Evolutionary conservation across 2,888 invertebrate genomes (phyloP).

Genomic region (Campoplex capitator): DNA sequence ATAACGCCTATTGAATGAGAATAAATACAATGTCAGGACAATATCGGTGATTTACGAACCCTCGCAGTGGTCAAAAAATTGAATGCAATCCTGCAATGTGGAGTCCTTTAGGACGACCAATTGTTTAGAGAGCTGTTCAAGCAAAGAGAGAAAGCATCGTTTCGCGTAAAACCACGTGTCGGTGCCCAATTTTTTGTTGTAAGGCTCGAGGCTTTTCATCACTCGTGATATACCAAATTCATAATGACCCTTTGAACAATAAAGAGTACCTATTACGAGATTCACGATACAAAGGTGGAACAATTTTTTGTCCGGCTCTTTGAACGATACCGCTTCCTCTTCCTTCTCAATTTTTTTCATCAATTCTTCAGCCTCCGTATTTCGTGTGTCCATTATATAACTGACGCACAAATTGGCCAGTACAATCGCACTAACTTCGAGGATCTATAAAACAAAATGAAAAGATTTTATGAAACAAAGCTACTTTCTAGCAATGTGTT

Average conservation of each 20-base stretch:
- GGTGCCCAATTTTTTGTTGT: conserved; percentile 96
- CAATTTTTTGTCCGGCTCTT: conserved; percentile 96
- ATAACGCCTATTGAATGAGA: neutral
- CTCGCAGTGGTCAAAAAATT: conserved; percentile 96
- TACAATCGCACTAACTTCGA: conserved; percentile 98
- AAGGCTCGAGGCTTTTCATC: conserved; percentile 98
- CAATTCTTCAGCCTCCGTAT: conserved; percentile 99
- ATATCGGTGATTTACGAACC: conserved; percentile 81
- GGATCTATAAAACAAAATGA: conserved; percentile 87
- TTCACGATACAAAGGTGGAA: conserved; percentile 99
- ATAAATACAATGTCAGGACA: neutral
- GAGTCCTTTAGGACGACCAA: conserved; percentile 94
- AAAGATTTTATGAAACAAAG: neutral
- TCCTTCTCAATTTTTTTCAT: conserved; percentile 99
- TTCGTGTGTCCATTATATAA: conserved; percentile 99
- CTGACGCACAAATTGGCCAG: conserved; percentile 99
- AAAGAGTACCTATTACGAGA: conserved; percentile 98
- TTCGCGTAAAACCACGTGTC: conserved; percentile 99
- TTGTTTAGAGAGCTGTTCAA: conserved; percentile 96
- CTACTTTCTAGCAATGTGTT: neutral
- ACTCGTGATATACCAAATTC: conserved; percentile 99
- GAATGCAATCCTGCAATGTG: conserved; percentile 94
- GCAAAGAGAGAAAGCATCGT: conserved; percentile 96
- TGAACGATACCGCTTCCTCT: conserved; percentile 96
- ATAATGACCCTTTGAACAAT: conserved; percentile 99